Evolutionary conservation across 2,797 vertebrate species (phyloP).

Genomic region (Spheniscus humboldti): DNA sequence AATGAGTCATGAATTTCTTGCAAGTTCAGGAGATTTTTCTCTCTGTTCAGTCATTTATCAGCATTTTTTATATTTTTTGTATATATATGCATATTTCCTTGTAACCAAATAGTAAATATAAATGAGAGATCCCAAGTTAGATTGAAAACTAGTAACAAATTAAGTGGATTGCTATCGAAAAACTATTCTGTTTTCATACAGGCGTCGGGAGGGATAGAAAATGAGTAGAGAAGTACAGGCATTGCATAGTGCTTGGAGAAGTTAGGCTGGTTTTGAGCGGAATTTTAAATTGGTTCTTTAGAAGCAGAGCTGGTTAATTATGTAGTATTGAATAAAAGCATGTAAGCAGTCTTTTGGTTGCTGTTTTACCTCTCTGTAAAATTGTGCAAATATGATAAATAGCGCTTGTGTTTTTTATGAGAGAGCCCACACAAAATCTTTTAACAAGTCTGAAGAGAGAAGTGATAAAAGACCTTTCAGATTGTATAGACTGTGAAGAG

Average conservation of each 20-base stretch:
- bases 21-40: neutral
- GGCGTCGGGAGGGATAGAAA: neutral
- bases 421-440: neutral
- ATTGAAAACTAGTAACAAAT: neutral
- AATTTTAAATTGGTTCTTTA: neutral
- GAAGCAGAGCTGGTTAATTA: neutral
- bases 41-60: neutral
- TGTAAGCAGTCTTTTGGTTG: neutral
- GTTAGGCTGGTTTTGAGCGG: neutral
- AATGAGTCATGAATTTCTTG: neutral
- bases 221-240: slow-evolving; percentile 23
- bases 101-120: neutral
- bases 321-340: neutral
- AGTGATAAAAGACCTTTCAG: neutral
- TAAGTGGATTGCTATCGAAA: neutral
- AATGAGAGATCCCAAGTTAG: neutral
- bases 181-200: neutral
- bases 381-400: neutral
- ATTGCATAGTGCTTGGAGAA: neutral
- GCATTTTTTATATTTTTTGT: neutral
- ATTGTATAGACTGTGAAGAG: neutral
- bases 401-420: neutral
- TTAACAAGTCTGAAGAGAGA: neutral
- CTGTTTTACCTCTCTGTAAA: neutral
- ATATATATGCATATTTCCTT: neutral